Base-by-base conservation (phyloP, 2,888 invertebrate species). In the Sinelater perroti region DNA sequence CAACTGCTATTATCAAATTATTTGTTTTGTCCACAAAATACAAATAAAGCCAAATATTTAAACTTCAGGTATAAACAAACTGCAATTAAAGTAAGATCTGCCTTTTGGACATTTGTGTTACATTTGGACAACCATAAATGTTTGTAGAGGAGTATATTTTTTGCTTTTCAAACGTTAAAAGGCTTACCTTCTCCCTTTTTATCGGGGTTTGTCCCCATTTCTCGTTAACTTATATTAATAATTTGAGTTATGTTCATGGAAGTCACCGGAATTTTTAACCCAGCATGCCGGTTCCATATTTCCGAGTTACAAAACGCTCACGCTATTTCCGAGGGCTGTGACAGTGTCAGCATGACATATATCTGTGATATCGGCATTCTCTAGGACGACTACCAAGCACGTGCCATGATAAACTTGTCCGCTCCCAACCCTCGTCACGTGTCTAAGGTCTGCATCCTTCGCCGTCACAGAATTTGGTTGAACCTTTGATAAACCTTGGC, bases 351-450 rank as follows among this genome's bases (percentile, higher is more conserved):
- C 35, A 35, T 47, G 47, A 47, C 47, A 47, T 35, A 47, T 35
- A 47, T 47, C 35, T 47, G 47, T 35, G 47, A 47, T 47, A 47
- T 47, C 47, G 47, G 35, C 47, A 47, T 35, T 35, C 47, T 13
- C 24, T 20, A 35, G 47, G 11, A 47, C 26, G 35, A 35, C 35
- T 47, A 47, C 33, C n/a, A 7, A 47, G 51, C 30, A 51, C 51
- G 51, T 51, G 51, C 51, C 30, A 13, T 42, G 51, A 51, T 51
- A 51, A 51, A 51, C 51, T 30, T 42, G 51, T 51, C 51, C 31
- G 40, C 31, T 28, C 35, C 21, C 33, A 33, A 47, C 47, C 47
- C 47, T 35, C 35, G 35, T 33, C 47, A 35, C 30, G 24, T 47
- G 47, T 47, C 33, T 33, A 35, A 30, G 47, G 24, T 35, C 30